phyloP scores from a whole-genome alignment of 2,797 vertebrate species.

The Gallirallus australis region DNA sequence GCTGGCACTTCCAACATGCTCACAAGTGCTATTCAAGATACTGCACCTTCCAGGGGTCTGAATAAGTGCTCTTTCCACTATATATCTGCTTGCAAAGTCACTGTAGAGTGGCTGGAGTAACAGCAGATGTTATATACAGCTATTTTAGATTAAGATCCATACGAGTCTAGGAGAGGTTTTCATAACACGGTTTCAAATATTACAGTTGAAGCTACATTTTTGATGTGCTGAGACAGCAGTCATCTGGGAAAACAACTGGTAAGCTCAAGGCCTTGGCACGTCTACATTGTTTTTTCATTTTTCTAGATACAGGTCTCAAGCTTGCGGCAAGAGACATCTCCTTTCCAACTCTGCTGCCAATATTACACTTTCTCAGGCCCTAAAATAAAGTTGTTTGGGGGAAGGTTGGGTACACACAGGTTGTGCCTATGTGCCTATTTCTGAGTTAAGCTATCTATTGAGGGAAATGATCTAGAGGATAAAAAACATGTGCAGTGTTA shows the following conservation, averaged over 20 bases:
- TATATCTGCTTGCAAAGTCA: background rate
- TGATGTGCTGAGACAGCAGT: background rate
- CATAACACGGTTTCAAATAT: background rate
- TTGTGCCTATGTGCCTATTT: background rate
- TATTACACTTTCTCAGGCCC: background rate
- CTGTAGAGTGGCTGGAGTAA: background rate
- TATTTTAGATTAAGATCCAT: background rate
- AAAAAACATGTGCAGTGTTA: rapidly evolving
- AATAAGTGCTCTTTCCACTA: background rate
- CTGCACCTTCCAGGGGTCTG: background rate
- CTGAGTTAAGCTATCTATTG: background rate
- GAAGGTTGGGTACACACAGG: rapidly evolving
- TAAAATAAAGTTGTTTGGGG: background rate
- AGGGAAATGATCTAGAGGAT: background rate
- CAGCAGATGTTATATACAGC: background rate
- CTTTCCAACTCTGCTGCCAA: background rate
- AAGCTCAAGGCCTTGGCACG: background rate
- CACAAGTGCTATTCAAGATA: background rate
- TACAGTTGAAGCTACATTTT: background rate
- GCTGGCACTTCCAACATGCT: background rate
- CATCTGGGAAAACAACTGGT: background rate
- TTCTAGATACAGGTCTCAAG: background rate
- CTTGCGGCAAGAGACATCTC: background rate
- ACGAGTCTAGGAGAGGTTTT: background rate
- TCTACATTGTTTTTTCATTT: background rate